These are phyloP conservation scores for Tetrax tetrax DNA, from an alignment of 2,113 vertebrate genomes.

Conservation along the genomic window DNA sequence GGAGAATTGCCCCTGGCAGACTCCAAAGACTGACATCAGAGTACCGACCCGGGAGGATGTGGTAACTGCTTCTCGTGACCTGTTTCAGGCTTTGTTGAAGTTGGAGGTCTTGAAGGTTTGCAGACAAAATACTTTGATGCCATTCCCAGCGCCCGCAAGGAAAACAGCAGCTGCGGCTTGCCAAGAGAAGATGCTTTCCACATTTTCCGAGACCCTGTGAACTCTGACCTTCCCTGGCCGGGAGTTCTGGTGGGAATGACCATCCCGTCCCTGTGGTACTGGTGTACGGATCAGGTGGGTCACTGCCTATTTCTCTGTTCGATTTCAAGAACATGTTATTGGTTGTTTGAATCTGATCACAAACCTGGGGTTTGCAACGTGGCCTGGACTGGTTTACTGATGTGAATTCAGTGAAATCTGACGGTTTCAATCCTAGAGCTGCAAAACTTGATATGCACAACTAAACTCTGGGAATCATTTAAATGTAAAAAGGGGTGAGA, in stretches of 20 bases:
- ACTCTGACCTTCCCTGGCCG: conserved; percentile 94
- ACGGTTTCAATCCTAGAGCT: neutral
- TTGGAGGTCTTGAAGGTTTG: conserved; percentile 87
- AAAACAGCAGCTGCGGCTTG: conserved; percentile 90
- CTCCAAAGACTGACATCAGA: neutral
- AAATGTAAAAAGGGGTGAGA: neutral
- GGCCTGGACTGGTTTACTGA: neutral
- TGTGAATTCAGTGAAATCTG: neutral
- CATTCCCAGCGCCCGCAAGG: conserved; percentile 79
- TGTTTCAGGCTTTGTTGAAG: conserved; percentile 83
- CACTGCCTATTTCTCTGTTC: neutral
- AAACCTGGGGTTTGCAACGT: neutral
- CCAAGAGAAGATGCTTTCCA: conserved; percentile 91
- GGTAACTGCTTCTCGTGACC: neutral
- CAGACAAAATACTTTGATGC: conserved; percentile 82
- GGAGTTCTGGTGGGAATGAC: conserved; percentile 94
- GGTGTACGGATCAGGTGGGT: conserved; percentile 96
- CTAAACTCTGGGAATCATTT: neutral
- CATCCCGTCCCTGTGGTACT: conserved; percentile 95
- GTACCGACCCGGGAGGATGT: neutral
- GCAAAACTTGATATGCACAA: neutral
- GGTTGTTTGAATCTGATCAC: neutral
- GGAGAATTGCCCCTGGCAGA: neutral
- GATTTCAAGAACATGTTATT: neutral
- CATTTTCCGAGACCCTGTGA: conserved; percentile 89